Conservation (phyloP, 2,888 invertebrate species). For the Drosophila siamana region DNA sequence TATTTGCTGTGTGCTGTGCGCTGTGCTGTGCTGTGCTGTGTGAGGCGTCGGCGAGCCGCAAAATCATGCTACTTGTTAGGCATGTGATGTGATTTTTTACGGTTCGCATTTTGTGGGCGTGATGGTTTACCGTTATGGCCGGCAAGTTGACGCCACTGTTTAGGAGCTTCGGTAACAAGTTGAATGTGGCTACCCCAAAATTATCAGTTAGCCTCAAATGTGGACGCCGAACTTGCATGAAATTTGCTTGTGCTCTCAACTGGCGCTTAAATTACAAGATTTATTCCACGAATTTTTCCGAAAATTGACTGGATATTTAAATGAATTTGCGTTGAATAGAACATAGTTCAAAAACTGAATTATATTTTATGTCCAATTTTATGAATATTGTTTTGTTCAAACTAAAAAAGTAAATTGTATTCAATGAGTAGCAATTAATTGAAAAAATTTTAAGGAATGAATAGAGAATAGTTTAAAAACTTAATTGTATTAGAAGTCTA, state of each 20-base stretch:
- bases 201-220: conserved; percentile 50
- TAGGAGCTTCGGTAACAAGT: conserved; percentile 23
- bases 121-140: conserved; percentile 48
- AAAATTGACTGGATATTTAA: conserved; percentile 12
- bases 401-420: too few relatives aligned
- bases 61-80: conserved; percentile 72
- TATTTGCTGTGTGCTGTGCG: conserved; percentile 57
- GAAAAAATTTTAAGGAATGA: too few relatives aligned
- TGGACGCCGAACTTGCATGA: conserved; percentile 24
- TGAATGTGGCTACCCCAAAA: conserved; percentile 38
- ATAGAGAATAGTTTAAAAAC: too few relatives aligned
- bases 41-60: conserved; percentile 55
- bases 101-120: conserved; percentile 40
- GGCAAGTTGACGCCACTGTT: conserved; percentile 43
- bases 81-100: conserved; percentile 73
- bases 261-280: conserved; percentile 15
- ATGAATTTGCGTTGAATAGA: too few relatives aligned
- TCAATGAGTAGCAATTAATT: too few relatives aligned
- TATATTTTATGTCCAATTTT: too few relatives aligned
- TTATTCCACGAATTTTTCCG: conserved; percentile 31
- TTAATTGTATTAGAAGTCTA: too few relatives aligned
- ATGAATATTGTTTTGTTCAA: too few relatives aligned
- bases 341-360: too few relatives aligned
- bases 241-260: conserved; percentile 23
- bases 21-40: conserved; percentile 5